Conservation (phyloP, 2,113 vertebrate species). For the Empidonax alnorum region DNA sequence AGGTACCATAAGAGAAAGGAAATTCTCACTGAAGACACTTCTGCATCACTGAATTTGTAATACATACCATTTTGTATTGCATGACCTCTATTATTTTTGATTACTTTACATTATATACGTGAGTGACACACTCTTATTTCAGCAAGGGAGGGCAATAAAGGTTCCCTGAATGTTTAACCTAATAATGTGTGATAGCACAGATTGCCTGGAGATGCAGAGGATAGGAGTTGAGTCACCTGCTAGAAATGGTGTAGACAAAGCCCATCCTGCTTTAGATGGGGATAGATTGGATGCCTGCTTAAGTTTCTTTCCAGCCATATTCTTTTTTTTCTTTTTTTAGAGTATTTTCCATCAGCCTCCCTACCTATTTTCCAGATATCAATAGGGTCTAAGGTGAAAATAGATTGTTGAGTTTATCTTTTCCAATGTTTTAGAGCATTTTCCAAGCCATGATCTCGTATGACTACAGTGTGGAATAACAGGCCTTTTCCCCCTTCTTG, state of each 20-base stretch:
- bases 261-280: background rate
- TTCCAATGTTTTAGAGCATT: background rate
- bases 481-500: background rate
- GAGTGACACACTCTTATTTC: background rate
- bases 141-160: background rate
- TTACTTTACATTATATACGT: background rate
- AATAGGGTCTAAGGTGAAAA: background rate
- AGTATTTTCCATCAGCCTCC: background rate
- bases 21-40: background rate
- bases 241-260: background rate
- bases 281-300: background rate
- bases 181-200: background rate
- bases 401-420: constrained; percentile 34
- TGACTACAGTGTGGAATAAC: background rate
- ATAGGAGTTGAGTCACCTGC: background rate
- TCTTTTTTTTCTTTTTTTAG: background rate
- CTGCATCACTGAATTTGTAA: background rate
- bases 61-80: background rate
- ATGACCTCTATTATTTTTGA: background rate
- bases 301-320: background rate
- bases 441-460: constrained; percentile 9
- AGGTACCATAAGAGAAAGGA: background rate
- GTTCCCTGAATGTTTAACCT: background rate
- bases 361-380: background rate
- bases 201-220: background rate